Percentiles rank a stretch among this genome's conserved stretches.
These are phyloP conservation scores for Drosophila niveifrons DNA, from an alignment of 2,888 invertebrate genomes.

Conservation along the genomic window DNA sequence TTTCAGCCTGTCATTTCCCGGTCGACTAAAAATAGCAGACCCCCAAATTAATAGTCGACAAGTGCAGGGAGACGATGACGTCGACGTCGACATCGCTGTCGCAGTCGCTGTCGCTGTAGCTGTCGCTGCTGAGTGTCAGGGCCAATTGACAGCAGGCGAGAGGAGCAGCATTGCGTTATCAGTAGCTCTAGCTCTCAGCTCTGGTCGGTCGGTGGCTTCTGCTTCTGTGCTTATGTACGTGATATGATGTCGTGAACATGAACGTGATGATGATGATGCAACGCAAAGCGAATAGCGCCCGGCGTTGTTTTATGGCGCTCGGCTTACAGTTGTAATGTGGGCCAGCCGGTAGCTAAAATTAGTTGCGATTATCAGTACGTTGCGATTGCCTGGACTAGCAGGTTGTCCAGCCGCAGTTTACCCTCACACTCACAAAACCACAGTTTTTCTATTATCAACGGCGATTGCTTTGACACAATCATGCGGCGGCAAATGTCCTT, in stretches of 20 bases:
- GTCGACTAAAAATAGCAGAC: slow-evolving; percentile 47
- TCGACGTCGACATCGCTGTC: slow-evolving; percentile 1
- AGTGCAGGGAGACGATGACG: slow-evolving; percentile 23
- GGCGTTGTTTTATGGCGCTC: slow-evolving; percentile 16
- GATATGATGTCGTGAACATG: slow-evolving; percentile 8
- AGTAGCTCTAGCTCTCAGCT: slow-evolving; percentile 29
- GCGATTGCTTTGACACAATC: slow-evolving; percentile 40
- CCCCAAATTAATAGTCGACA: slow-evolving; percentile 30
- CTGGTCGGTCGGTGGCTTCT: slow-evolving; percentile 16
- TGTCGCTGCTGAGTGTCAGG: slow-evolving; percentile 36
- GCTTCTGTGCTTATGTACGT: slow-evolving; percentile 5
- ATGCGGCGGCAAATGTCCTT: slow-evolving; percentile 81
- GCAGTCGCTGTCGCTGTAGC: neutral
- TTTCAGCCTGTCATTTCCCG: slow-evolving; percentile 32
- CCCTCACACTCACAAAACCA: neutral
- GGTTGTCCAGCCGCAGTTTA: slow-evolving; percentile 37
- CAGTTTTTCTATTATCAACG: slow-evolving; percentile 2
- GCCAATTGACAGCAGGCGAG: slow-evolving; percentile 30
- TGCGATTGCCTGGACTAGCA: slow-evolving; percentile 39
- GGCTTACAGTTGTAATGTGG: slow-evolving; percentile 57
- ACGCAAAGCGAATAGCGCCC: slow-evolving; percentile 11
- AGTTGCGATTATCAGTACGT: slow-evolving; percentile 62
- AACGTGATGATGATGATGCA: slow-evolving; percentile 50
- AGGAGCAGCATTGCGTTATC: slow-evolving; percentile 32
- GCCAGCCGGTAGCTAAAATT: slow-evolving; percentile 63